Percentiles rank a stretch among this genome's conserved stretches.
phyloP scores from a whole-genome alignment of 2,888 invertebrate genomes.

The Eueremaeus valkanovi region DNA sequence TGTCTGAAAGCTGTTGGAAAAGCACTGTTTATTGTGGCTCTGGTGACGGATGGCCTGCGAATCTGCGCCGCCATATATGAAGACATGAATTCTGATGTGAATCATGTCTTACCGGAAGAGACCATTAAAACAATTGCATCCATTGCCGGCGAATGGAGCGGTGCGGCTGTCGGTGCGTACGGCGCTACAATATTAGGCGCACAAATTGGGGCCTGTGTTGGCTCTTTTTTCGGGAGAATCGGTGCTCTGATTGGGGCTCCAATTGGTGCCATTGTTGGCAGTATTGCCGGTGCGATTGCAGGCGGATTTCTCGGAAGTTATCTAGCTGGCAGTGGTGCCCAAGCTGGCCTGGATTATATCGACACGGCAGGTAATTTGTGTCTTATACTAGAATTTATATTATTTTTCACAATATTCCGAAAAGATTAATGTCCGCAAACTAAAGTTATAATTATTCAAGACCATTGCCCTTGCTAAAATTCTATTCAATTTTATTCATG shows the following conservation, averaged over 20 bases:
- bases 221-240: not conserved
- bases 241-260: not conserved
- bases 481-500: no score
- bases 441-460: no score
- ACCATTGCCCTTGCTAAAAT: no score
- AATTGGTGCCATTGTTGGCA: not conserved
- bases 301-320: conserved; percentile 14
- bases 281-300: not conserved
- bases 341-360: no score
- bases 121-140: not conserved
- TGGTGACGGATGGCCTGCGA: not conserved
- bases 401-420: no score
- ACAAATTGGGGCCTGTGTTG: not conserved
- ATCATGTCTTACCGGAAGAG: not conserved
- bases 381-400: no score
- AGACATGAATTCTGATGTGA: not conserved
- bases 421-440: no score
- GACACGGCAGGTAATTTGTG: no score
- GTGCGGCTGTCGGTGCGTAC: not conserved
- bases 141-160: not conserved
- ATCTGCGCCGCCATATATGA: not conserved
- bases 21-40: not conserved
- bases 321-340: no score
- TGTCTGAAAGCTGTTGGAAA: not conserved
- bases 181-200: not conserved